Evolutionary conservation across 2,888 invertebrate genomes (phyloP), one percentile per base, ranked within the genome.

Genomic region (Dasypogon diadema): DNA sequence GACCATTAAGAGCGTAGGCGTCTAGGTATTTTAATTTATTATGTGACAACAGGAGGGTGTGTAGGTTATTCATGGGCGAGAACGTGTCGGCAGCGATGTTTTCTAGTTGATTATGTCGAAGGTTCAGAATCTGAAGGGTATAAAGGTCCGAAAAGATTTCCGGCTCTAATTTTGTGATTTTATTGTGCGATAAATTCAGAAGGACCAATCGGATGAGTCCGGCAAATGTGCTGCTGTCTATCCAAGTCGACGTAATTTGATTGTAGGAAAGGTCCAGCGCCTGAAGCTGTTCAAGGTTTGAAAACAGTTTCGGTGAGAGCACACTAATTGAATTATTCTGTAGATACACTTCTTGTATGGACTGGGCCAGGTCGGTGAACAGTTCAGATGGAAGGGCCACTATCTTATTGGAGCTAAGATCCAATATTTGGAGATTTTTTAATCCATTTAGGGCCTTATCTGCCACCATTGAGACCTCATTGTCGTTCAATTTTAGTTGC

Each of bases 241-340:
- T 92, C 94, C 95, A 95, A 42, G 92, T 91, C 81, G 94, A 95
- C 63, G 94, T 93, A 77, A 97, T 88, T 84, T 93, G 92, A 87
- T 97, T 97, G 83, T 91, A 91, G 51, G 95, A 95, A 83, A 97
- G 87, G 87, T 97, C 96, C 79, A 97, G 87, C 1, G 92, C 92
- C 80, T 92, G 89, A 80, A 97, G 87, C 83, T 93, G 94, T 81
- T 92, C 92, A 80, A 96, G 88, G 84, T 94, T 93, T n/a, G 93
- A 90, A 83, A 97, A 94, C 74, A 97, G 88, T 80, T 93, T 93
- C 0, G 95, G 93, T 79, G 95, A 93, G 79, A 97, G 88, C 55
- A 93, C 92, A 84, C 92, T 92, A 81, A 97, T 92, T 21, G 95
- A 94, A 88, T 97, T 97, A 87, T 96, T 96, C 86, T 95, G 94